Evolutionary conservation across 2,888 invertebrate species (phyloP).

Genomic region (Allygus modestus): DNA sequence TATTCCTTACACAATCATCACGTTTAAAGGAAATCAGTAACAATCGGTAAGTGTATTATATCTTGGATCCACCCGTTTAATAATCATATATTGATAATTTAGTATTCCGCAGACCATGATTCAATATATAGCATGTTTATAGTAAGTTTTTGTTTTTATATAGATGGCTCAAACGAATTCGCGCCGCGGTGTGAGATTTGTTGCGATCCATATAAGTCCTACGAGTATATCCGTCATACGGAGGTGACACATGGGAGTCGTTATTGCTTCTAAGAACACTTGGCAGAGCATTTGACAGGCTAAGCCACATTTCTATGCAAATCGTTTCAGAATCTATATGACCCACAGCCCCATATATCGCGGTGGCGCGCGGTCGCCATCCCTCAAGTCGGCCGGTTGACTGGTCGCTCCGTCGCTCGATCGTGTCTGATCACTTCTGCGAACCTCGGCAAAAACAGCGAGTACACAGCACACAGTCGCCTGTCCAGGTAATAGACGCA

Average conservation of each 20-base stretch:
- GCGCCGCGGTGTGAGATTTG: background rate
- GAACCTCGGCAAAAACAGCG: constrained; percentile 12
- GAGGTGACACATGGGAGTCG: constrained; percentile 25
- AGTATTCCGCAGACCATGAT: no score
- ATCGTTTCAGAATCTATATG: constrained; percentile 18
- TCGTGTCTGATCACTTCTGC: constrained; percentile 8
- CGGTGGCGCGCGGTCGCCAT: background rate
- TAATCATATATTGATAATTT: no score
- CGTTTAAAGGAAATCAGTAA: no score
- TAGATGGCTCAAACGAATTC: background rate
- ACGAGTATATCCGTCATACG: background rate
- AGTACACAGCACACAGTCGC: constrained; percentile 4
- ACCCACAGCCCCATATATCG: constrained; percentile 31
- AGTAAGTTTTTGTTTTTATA: no score
- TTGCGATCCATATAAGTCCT: background rate
- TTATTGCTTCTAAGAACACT: constrained; percentile 43
- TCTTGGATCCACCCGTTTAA: no score
- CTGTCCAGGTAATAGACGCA: background rate
- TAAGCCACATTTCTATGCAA: constrained; percentile 40
- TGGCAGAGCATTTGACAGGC: constrained; percentile 42
- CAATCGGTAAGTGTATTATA: no score
- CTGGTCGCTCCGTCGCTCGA: background rate
- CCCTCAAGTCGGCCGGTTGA: background rate
- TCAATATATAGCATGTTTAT: no score
- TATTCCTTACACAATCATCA: no score